Base-by-base conservation (phyloP, 2,797 vertebrate genomes). In the Microhierax caerulescens region DNA sequence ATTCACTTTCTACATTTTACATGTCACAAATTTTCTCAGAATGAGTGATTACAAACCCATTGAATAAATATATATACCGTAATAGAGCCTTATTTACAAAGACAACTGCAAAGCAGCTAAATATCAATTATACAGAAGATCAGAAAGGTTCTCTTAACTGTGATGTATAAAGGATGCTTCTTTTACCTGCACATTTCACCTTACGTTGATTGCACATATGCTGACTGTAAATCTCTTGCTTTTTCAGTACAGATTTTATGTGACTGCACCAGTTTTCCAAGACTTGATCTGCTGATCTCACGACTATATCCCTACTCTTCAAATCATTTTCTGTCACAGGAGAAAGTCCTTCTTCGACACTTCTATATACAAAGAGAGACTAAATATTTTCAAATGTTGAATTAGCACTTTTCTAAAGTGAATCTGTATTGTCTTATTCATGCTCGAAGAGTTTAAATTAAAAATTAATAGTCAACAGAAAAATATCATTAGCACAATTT, bases 341-440 rank as follows among this genome's bases (percentile, higher is more conserved):
- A 95, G 64, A 85, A 94, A 91, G 37, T 83, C 78, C 15, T 90
- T 93, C 93, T 88, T 93, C 27, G 10, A 43, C 75, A 77, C 21
- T 83, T 95, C 89, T 96, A 96, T 96, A 93, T 95, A 96, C 89
- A 97, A 90, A 94, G 63, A 96, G 47, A 96, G 75, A 83, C 95
- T 97, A 93, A 45, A 94, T 54, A 95, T 93, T 93, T 96, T 85
- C 78, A 88, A 96, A 78, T 68, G 94, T 2, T 77, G 24, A 90
- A 94, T 97, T 88, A 97, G 87, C 64, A 57, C 27, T 54, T 88
- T 3, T n/a, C 50, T 45, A 75, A 82, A 87, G 23, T 23, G 47
- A 82, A 78, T 36, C 20, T 22, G 32, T 34, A 57, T 34, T 43
- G 53, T 54, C 39, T 82, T 91, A 76, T 4, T 85, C 21, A 86